Base-by-base conservation (phyloP, 1,140 invertebrate species). In the Atta texana region DNA sequence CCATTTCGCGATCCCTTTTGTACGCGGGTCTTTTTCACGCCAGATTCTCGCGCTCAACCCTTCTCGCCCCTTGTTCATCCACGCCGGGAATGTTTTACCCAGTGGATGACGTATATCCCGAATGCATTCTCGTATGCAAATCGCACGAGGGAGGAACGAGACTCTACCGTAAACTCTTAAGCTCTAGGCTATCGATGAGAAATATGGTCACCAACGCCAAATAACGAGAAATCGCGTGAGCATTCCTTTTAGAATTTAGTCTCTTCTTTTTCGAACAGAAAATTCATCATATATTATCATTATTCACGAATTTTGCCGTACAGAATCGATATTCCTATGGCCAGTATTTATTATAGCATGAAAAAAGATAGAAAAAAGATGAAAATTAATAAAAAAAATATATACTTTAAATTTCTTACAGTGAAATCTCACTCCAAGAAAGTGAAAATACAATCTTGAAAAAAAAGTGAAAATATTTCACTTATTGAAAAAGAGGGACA, bases 1-100 rank as follows among this genome's bases (percentile, higher is more conserved):
- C 55, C 69, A 57, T 75, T 84, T 84, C 39, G 80, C 80, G 69
- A 84, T 84, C 80, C 69, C 68, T 84, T 82, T 84, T 84, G 80
- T 84, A 75, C 69, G 69, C 80, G 24, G 53, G 53, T 61, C 80
- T 84, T 84, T 84, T 84, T 84, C 80, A 74, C 59, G 80, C 69
- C 80, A 61, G 55, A 75, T 44, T 84, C 57, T 63, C 55, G 34
- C 78, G 78, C 78, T 69, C 64, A 34, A 72, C 68, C 66, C 53
- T 82, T 28, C 21, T 49, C 51, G 3, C 21, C n/a, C n/a, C 24
- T 24, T 12, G 4, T 3, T 57, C 49, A 75, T 75, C 49, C 80
- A 16, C 69, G 64, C 34, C 39, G 68, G 55, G 71, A 68, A 85
- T 75, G 82, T 87, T 87, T 87, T 85, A 75, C 80, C 24, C 44